Conservation (phyloP, 1,140 invertebrate species). For the Samia ricini region DNA sequence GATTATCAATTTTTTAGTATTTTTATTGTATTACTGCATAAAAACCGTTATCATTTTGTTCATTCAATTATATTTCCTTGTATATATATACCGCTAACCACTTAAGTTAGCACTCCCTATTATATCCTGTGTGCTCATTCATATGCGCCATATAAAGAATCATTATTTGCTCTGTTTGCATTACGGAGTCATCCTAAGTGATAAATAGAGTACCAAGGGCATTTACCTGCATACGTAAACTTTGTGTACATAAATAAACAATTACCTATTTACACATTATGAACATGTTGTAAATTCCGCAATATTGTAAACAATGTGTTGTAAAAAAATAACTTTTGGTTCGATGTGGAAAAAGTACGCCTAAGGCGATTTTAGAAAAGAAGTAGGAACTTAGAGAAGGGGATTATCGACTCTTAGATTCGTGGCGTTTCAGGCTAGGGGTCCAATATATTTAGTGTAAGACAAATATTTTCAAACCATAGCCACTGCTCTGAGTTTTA, state of each 20-base stretch:
- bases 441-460: no score
- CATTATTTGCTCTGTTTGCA: constrained; percentile 59
- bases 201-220: constrained; percentile 61
- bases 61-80: constrained; percentile 21
- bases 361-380: no score
- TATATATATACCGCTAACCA: constrained; percentile 37
- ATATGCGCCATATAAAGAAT: constrained; percentile 66
- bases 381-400: neutral
- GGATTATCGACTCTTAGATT: neutral
- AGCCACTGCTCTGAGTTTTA: no score
- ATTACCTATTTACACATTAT: neutral
- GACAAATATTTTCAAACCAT: no score
- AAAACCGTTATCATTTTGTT: neutral
- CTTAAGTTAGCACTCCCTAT: constrained; percentile 45
- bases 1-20: no score
- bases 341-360: neutral
- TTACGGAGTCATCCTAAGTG: constrained; percentile 53
- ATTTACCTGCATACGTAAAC: constrained; percentile 21
- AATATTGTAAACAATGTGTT: constrained; percentile 12
- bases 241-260: neutral
- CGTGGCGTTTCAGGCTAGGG: no score
- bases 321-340: constrained; percentile 8
- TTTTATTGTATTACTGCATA: neutral
- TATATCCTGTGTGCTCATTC: constrained; percentile 42
- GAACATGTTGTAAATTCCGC: neutral